Evolutionary conservation across 2,888 invertebrate genomes (phyloP).

Genomic region (Himalopsyche kuldschensis): DNA sequence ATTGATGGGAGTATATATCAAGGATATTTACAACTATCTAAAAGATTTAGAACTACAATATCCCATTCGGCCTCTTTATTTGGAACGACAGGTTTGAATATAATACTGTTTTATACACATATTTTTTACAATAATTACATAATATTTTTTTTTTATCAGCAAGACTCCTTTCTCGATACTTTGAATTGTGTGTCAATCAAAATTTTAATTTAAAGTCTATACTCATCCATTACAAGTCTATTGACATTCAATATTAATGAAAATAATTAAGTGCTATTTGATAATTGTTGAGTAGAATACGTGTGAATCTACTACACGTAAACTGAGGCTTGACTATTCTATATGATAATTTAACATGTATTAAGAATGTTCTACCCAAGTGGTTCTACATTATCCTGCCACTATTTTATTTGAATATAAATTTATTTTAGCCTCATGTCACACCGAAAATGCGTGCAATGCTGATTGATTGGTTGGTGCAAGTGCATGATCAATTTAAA

Average conservation of each 20-base stretch:
- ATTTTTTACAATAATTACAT: no score
- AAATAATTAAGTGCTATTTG: not conserved
- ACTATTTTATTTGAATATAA: not conserved
- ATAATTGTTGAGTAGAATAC: not conserved
- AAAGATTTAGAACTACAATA: slow-evolving; percentile 71
- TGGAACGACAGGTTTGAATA: slow-evolving; percentile 62
- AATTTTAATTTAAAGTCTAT: no score
- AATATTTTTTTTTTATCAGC: no score
- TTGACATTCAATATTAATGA: no score
- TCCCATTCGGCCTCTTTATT: slow-evolving; percentile 65
- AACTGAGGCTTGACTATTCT: no score
- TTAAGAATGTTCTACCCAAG: no score
- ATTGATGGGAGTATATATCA: slow-evolving; percentile 81
- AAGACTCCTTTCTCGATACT: no score
- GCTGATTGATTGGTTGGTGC: slow-evolving; percentile 91
- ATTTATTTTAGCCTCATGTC: slow-evolving; percentile 52
- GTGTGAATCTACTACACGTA: no score
- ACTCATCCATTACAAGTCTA: no score
- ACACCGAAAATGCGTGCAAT: slow-evolving; percentile 86
- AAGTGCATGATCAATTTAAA: slow-evolving; percentile 86
- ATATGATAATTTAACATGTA: no score
- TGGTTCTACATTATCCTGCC: not conserved
- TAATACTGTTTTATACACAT: not conserved
- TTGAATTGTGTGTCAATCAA: no score
- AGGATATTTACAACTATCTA: slow-evolving; percentile 87